Percentiles rank a stretch among this genome's conserved stretches.
phyloP scores from a whole-genome alignment of 1,140 invertebrate species.

The Leptinotarsa undecemlineata region DNA sequence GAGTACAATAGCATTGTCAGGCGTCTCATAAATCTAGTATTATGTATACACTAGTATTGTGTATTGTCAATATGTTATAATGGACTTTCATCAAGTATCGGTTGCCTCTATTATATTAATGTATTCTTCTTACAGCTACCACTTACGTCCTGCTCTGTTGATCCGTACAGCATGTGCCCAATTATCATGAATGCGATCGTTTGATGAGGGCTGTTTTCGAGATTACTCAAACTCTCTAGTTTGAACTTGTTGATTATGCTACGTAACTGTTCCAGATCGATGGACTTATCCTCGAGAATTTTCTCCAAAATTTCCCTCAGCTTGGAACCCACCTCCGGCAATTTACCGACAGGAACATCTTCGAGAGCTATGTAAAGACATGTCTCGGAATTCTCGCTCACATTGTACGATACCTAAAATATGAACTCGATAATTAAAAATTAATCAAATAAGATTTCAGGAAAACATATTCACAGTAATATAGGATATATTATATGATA shows the following conservation, averaged over 20 bases:
- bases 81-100: too few species aligned
- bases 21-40: too few species aligned
- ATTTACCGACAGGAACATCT: constrained; percentile 75
- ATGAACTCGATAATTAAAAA: not conserved
- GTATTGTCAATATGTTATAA: not conserved
- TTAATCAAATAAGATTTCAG: too few species aligned
- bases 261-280: constrained; percentile 77
- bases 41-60: too few species aligned
- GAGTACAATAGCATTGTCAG: too few species aligned
- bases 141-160: constrained; percentile 73
- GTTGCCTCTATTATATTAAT: too few species aligned
- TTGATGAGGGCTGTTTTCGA: constrained; percentile 79
- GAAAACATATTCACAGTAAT: too few species aligned
- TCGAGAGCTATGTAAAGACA: constrained; percentile 73
- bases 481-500: too few species aligned
- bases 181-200: constrained; percentile 76
- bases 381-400: constrained; percentile 74
- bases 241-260: constrained; percentile 74
- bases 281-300: constrained; percentile 58
- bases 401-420: constrained; percentile 66
- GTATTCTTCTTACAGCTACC: not conserved
- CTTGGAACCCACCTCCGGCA: constrained; percentile 66
- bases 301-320: constrained; percentile 63
- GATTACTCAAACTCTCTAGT: constrained; percentile 69
- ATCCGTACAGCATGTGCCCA: constrained; percentile 81